A percentile compares a stretch with the other conserved stretches of the same genome.
phyloP scores from a whole-genome alignment of 2,797 vertebrate genomes.

The Gobionotothen gibberifrons region DNA sequence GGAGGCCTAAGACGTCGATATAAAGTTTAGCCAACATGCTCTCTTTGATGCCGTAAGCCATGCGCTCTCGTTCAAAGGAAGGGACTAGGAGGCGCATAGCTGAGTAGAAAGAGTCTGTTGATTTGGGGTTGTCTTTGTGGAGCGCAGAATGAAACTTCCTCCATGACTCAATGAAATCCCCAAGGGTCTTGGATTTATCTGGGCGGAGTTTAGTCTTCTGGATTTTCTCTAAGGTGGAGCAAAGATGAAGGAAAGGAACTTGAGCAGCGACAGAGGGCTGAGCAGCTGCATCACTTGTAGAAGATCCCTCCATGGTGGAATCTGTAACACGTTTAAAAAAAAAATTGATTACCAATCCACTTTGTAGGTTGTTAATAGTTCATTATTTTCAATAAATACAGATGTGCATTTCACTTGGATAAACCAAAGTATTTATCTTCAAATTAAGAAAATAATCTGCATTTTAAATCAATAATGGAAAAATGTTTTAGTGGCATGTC shows the following conservation, averaged over 20 bases:
- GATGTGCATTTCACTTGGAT: not conserved
- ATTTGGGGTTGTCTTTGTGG: slow-evolving; percentile 87
- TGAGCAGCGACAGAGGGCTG: slow-evolving; percentile 86
- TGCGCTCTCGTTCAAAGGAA: slow-evolving; percentile 91
- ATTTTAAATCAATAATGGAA: not conserved
- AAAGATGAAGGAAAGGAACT: slow-evolving; percentile 93
- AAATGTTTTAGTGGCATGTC: not conserved
- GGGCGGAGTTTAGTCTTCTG: slow-evolving; percentile 90
- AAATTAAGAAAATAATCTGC: not conserved
- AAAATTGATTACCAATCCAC: not conserved
- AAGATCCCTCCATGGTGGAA: slow-evolving; percentile 75
- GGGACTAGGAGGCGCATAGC: slow-evolving; percentile 96
- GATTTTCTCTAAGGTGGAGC: slow-evolving; percentile 91
- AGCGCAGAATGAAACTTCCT: slow-evolving; percentile 92
- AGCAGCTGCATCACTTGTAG: slow-evolving; percentile 51
- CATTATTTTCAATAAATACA: not conserved
- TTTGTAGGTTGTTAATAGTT: not conserved
- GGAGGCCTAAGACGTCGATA: slow-evolving; percentile 92
- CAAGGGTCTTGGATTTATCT: slow-evolving; percentile 89
- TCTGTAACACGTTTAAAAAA: slow-evolving; percentile 36
- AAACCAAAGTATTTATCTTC: not conserved
- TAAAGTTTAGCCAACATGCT: slow-evolving; percentile 97
- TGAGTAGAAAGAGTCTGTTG: slow-evolving; percentile 94
- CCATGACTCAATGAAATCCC: slow-evolving; percentile 94
- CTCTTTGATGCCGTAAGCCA: slow-evolving; percentile 99